Percentiles rank a stretch among this genome's conserved stretches.
Conservation (phyloP, 2,888 invertebrate genomes). For the Nomada hirtipes region DNA sequence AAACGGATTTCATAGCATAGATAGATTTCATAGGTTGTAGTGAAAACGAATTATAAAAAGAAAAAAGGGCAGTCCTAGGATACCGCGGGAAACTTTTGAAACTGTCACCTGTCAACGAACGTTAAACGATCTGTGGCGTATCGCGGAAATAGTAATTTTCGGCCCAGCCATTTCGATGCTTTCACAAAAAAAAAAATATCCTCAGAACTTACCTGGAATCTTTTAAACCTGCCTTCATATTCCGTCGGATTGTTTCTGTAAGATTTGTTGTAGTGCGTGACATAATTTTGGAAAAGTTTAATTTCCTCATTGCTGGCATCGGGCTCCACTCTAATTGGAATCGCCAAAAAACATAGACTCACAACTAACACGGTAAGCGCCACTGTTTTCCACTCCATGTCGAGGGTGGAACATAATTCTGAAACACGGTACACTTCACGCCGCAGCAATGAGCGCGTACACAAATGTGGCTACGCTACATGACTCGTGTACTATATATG, state of each 20-base stretch:
- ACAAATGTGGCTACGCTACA: slow-evolving; percentile 48
- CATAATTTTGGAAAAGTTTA: slow-evolving; percentile 85
- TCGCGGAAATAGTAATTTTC: not conserved
- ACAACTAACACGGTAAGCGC: slow-evolving; percentile 79
- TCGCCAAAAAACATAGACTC: slow-evolving; percentile 83
- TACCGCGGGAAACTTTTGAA: slow-evolving; percentile 52
- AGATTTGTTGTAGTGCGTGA: slow-evolving; percentile 85
- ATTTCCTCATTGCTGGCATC: slow-evolving; percentile 74
- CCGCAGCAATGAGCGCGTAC: slow-evolving; percentile 24
- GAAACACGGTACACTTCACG: slow-evolving; percentile 28
- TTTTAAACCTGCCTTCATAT: slow-evolving; percentile 82
- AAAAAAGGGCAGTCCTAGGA: not conserved
- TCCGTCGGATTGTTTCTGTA: slow-evolving; percentile 84
- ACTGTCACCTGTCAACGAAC: not conserved
- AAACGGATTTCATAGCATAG: not conserved
- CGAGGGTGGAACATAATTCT: slow-evolving; percentile 55
- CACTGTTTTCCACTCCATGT: slow-evolving; percentile 83
- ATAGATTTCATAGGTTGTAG: not conserved
- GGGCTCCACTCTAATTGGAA: slow-evolving; percentile 84
- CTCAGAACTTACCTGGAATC: slow-evolving; percentile 83
- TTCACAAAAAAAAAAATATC: not conserved
- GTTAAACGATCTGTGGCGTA: not conserved
- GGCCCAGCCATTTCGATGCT: not conserved
- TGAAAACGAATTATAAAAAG: not conserved
- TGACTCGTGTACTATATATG: slow-evolving; percentile 39